Base-by-base conservation (phyloP, 2,113 vertebrate species). In the Eolophus roseicapilla region DNA sequence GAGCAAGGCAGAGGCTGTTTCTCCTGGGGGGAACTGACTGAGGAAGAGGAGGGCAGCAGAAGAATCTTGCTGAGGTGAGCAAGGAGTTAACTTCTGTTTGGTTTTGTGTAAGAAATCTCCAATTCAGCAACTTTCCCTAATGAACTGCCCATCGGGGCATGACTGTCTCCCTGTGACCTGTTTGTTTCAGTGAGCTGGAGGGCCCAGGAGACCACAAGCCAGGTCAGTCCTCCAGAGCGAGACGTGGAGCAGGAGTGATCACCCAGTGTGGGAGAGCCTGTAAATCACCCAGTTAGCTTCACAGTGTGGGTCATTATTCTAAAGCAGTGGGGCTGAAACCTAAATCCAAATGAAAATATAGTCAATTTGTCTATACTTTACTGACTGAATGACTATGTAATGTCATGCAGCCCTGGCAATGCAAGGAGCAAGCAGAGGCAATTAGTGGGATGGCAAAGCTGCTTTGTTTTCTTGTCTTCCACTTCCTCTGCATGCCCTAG, bases 251-350 rank as follows among this genome's bases (percentile, higher is more conserved):
- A 67, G 71, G 89, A 97, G 82, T 17, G 10, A 41, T 17, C 81
- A 21, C 78, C 69, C 2, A 0, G 90, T 33, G 88, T 82, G 65
- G 67, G 85, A 64, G 80, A 95, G 95, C 86, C 92, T 97, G 96
- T 76, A 97, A 98, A 97, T 96, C 96, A 97, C 93, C 89, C 67
- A 3, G 91, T 97, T 95, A 96, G 95, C 95, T 92, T 95, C 96
- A 95, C 82, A 92, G 97, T 11, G 7, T 83, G 88, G 67, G 87
- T 96, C 96, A 96, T 98, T 98, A 97, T 98, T 97, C 98, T 95
- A 97, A 97, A 96, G 97, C 98, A 97, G 84, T 93, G 96, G 97
- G 96, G 97, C 97, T 97, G 97, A 98, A 97, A 93, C 92, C 68
- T 47, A 95, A 96, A 97, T 93, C 95, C 95, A 91, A 74, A 95